These are phyloP conservation scores for Penelope pileata DNA, from an alignment of 2,113 vertebrate species.

Conservation along the genomic window DNA sequence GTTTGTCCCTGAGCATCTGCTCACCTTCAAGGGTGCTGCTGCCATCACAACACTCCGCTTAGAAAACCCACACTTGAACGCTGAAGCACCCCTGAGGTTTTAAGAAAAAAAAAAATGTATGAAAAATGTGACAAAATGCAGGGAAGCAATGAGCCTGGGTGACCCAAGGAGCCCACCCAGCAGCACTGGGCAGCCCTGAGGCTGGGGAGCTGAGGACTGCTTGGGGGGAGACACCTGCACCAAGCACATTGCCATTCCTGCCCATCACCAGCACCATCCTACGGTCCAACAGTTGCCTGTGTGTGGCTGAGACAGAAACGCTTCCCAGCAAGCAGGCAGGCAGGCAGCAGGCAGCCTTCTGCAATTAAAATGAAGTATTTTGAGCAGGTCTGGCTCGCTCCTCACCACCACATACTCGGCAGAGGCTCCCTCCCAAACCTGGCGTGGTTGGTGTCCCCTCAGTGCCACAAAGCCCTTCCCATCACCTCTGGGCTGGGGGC, in stretches of 20 bases:
- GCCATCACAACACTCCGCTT: background rate
- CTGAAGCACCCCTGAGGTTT: background rate
- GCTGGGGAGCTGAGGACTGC: background rate
- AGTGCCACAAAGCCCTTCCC: background rate
- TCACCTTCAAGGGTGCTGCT: background rate
- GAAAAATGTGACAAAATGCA: background rate
- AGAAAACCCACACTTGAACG: background rate
- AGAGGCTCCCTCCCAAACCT: background rate
- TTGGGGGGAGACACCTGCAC: background rate
- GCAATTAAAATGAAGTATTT: slow-evolving; percentile 42
- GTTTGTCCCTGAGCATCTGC: background rate
- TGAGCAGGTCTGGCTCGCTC: background rate
- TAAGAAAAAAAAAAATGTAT: background rate
- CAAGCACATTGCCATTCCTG: background rate
- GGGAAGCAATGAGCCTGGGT: background rate
- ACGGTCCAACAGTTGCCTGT: background rate
- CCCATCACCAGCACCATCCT: background rate
- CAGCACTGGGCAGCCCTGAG: background rate
- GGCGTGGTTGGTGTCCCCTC: background rate
- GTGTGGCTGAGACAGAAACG: background rate
- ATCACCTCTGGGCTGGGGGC: background rate
- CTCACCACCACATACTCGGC: background rate
- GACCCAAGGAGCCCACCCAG: fast-evolving
- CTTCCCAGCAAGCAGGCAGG: background rate
- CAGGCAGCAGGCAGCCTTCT: background rate